Base-by-base conservation (phyloP, 92 coral and sea anemone genomes). In the Epizoanthus ramosus region DNA sequence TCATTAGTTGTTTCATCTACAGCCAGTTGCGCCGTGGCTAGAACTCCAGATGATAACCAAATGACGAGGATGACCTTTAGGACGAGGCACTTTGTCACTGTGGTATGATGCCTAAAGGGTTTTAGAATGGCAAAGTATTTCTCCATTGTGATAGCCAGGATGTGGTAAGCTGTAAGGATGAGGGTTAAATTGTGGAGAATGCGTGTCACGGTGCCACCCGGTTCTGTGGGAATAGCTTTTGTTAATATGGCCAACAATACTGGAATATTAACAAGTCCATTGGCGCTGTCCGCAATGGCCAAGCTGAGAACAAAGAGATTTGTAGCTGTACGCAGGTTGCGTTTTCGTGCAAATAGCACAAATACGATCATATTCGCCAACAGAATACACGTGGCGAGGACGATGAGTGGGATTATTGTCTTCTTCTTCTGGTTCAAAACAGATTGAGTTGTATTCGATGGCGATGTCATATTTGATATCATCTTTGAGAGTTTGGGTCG, bases 251-350 rank as follows among this genome's bases (percentile, higher is more conserved):
- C 45, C 22, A 77, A 50, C 8, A 60, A 77, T 18, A 77, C 56
- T 60, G 82, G 82, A 41, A 77, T 61, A 17, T 60, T 77, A 16
- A 77, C 37, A 31, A 77, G 13, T 5, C 82, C 82, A 15, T 77
- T 60, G 13, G 58, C 39, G 14, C 82, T 60, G 23, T 77, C 82
- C 9, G 82, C 43, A 6, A 77, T 63, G 70, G 82, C 22, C 24
- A 77, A 43, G 52, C 82, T 77, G 14, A 77, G 71, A 61, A 77
- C 71, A 77, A 77, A 77, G 70, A 77, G 4, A 69, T 77, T 77
- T 13, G 70, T 60, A 21, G 82, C 70, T 21, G 82, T 77, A 6
- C 82, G 82, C 43, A 77, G 21, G 71, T 19, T 41, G 16, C 60
- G 71, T 22, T 77, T 77, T 61, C 82, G 59, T 18, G 58, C 82